Conservation (phyloP, 2,888 invertebrate genomes). For the Macrophya annulata region DNA sequence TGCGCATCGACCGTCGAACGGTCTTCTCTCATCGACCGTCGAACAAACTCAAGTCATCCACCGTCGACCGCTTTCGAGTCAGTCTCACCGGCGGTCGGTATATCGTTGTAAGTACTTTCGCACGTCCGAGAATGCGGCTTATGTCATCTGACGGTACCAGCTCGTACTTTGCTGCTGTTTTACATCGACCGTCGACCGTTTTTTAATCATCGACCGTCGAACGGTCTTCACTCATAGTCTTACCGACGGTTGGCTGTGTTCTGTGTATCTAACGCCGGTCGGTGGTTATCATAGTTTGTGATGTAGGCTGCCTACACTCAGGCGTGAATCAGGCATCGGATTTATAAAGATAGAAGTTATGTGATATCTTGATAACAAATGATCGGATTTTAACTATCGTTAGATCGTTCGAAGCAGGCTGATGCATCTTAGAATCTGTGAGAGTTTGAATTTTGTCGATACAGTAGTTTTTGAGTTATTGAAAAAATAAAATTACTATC, state of each 20-base stretch:
- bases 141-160: conserved; percentile 18
- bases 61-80: too few species aligned
- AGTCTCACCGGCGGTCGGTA: too few species aligned
- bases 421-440: neutral
- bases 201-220: neutral
- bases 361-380: neutral
- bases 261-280: neutral
- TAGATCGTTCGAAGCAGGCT: too few species aligned
- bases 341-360: too few species aligned
- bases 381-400: neutral
- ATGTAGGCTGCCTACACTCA: neutral
- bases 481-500: neutral
- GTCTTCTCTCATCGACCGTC: too few species aligned
- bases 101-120: neutral
- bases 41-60: too few species aligned
- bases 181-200: neutral
- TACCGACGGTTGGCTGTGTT: neutral
- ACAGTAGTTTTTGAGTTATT: neutral
- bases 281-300: neutral
- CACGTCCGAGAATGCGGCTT: neutral
- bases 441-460: neutral
- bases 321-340: neutral
- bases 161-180: conserved; percentile 26
- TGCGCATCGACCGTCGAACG: neutral
- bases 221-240: neutral